phyloP scores from a whole-genome alignment of 2,113 vertebrate species.

The Atrichornis clamosus region DNA sequence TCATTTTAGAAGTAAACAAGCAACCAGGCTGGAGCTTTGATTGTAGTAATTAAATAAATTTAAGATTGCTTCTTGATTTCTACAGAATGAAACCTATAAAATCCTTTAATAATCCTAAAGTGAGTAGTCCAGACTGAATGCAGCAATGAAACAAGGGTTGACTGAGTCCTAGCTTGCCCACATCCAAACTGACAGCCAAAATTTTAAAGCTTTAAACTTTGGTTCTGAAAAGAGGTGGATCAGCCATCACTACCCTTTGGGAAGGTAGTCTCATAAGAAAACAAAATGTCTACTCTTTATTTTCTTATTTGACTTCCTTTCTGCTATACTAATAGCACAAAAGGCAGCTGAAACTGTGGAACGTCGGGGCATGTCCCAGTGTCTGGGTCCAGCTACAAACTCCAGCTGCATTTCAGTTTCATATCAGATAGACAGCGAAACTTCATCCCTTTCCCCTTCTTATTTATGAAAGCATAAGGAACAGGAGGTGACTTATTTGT shows the following conservation, averaged over 20 bases:
- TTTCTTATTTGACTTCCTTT: neutral
- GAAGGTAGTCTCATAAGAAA: neutral
- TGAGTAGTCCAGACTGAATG: neutral
- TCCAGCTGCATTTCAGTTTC: neutral
- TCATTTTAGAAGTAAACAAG: neutral
- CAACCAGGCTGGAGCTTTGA: neutral
- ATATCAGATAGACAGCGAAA: neutral
- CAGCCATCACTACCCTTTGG: neutral
- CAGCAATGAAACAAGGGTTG: neutral
- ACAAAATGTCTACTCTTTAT: neutral
- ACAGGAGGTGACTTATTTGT: neutral
- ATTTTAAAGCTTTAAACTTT: neutral
- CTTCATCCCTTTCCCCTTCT: neutral
- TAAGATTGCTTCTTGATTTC: neutral
- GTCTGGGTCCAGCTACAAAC: neutral
- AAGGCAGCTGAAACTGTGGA: neutral
- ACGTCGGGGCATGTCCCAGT: rapidly evolving
- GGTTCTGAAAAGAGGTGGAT: neutral
- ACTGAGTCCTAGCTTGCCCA: neutral
- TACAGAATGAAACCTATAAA: neutral
- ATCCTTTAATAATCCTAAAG: neutral
- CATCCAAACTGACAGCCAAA: neutral
- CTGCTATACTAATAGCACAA: neutral
- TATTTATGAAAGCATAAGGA: neutral
- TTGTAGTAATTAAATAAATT: neutral